phyloP scores from a whole-genome alignment of 2,113 vertebrate genomes.

The Ailurus styani region DNA sequence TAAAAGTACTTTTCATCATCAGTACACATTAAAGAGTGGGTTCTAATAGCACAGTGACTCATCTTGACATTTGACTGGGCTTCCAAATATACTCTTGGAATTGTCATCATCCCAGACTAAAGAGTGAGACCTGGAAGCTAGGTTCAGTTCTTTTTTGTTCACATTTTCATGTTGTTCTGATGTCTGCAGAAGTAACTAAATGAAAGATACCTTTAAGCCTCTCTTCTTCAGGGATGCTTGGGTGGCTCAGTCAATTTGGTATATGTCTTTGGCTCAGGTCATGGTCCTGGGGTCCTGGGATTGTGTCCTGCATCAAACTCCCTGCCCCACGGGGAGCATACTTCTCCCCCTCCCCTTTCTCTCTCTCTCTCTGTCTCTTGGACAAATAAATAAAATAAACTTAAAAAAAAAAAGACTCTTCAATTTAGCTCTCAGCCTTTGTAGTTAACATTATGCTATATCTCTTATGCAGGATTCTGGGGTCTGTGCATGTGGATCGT shows the following conservation, averaged over 20 bases:
- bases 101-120: not conserved
- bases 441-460: not conserved
- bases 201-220: not conserved
- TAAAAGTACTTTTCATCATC: slow-evolving; percentile 42
- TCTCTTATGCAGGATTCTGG: not conserved
- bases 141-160: not conserved
- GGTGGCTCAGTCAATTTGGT: not conserved
- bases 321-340: not conserved
- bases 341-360: too few species aligned
- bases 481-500: not conserved
- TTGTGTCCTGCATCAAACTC: not conserved
- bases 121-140: not conserved
- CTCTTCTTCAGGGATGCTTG: not conserved
- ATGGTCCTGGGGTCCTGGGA: not conserved
- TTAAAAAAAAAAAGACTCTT: not conserved
- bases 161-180: not conserved
- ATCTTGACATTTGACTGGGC: not conserved
- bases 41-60: not conserved
- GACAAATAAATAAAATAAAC: too few species aligned
- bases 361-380: too few species aligned
- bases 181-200: not conserved
- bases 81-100: not conserved
- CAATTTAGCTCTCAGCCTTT: not conserved
- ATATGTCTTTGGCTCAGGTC: not conserved
- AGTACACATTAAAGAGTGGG: not conserved